Evolutionary conservation across 2,797 vertebrate species (phyloP).

Genomic region (Rhinichthys osculus): DNA sequence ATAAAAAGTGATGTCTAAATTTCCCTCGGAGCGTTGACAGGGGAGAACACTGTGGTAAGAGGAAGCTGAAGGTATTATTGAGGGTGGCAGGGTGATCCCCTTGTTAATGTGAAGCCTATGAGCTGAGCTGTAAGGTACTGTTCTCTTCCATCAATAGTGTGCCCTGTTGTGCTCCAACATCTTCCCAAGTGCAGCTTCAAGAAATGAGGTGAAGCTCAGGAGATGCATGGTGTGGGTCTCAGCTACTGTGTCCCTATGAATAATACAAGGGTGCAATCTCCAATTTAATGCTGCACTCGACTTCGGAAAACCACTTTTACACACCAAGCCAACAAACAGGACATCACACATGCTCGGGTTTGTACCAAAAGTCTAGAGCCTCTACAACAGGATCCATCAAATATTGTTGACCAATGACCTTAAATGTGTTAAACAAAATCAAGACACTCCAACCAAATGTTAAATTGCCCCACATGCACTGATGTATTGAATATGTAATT

Average conservation of each 20-base stretch:
- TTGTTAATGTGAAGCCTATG: slow-evolving; percentile 48
- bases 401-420: background rate
- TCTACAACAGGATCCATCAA: background rate
- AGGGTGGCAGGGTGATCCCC: slow-evolving; percentile 43
- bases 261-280: slow-evolving; percentile 2
- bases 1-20: slow-evolving; percentile 81
- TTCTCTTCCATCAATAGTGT: slow-evolving; percentile 35
- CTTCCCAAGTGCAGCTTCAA: slow-evolving; percentile 36
- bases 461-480: background rate
- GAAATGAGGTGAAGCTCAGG: slow-evolving; percentile 9
- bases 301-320: background rate
- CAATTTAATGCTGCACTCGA: background rate
- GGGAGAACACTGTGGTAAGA: slow-evolving; percentile 38
- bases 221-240: slow-evolving; percentile 15
- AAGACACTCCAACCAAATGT: background rate
- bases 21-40: slow-evolving; percentile 73
- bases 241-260: background rate
- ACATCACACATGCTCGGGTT: background rate
- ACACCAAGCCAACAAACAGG: background rate
- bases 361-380: background rate
- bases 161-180: slow-evolving; percentile 48
- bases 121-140: background rate
- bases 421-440: background rate
- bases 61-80: slow-evolving; percentile 37
- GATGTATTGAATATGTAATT: background rate